A percentile compares a stretch with the other conserved stretches of the same genome.
Conservation (phyloP, 2,113 vertebrate species). For the Suncus etruscus region DNA sequence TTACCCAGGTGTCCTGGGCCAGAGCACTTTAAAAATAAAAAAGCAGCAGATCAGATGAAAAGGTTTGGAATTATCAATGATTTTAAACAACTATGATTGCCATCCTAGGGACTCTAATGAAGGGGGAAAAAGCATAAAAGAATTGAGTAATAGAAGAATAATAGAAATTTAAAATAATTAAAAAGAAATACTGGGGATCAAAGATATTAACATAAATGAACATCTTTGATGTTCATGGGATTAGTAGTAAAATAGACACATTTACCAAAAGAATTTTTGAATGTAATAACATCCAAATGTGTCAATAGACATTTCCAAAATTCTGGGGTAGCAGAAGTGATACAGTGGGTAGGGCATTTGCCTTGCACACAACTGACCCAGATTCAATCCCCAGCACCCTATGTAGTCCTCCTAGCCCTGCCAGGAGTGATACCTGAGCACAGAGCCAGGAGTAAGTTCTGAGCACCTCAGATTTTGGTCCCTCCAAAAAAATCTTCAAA, state of each 20-base stretch:
- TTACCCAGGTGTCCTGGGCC: too few relatives aligned
- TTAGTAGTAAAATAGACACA: background rate
- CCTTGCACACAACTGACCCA: too few relatives aligned
- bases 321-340: background rate
- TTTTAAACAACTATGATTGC: background rate
- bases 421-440: too few relatives aligned
- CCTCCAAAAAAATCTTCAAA: too few relatives aligned
- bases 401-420: too few relatives aligned
- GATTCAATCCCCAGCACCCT: too few relatives aligned
- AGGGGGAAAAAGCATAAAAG: background rate
- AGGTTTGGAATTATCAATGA: background rate
- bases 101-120: background rate
- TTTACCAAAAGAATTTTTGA: background rate
- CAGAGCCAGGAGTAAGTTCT: too few relatives aligned
- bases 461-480: too few relatives aligned
- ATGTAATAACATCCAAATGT: background rate
- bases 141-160: background rate
- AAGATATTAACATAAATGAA: background rate
- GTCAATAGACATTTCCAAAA: background rate
- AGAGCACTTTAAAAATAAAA: too few relatives aligned
- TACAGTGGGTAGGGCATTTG: background rate
- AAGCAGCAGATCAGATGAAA: too few relatives aligned
- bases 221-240: background rate
- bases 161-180: background rate
- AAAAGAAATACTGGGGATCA: background rate